Evolutionary conservation across 2,888 invertebrate species (phyloP), one percentile per base, ranked within the genome.

Genomic region (Galerucella pusilla): DNA sequence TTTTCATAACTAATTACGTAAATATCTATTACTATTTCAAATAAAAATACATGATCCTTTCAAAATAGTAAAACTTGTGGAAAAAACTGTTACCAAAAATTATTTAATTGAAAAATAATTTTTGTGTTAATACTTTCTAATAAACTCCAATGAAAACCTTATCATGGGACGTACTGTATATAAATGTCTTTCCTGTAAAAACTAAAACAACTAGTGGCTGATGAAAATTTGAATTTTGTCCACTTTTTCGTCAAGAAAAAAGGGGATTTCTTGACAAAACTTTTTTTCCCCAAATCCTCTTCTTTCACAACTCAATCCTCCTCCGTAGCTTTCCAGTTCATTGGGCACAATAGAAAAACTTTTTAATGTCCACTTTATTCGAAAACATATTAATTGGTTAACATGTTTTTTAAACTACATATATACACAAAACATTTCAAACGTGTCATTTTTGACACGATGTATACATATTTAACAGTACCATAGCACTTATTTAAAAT

Each of bases 161-260:
- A 11, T 57, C 57, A 16, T 10, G 16, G 20, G 11, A 57, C 57
- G 10, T 61, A 35, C 35, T 61, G 61, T 61, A 35, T 35, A 28
- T n/a, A 28, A 61, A n/a, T 28, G 61, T 35, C 61, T 61, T 42
- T 5, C 14, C 12, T 28, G 11, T 49, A 49, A 14, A 49, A 49
- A 49, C 14, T 49, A 7, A 5, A 42, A 42, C 35, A 6, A 20
- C 57, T 6, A 57, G 20, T 10, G 10, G 57, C 16, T 57, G 57
- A 57, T 20, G 16, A 65, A 45, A 64, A 71, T 71, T 71, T 64
- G 71, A 71, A 71, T 63, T 71, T 71, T 71, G 71, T 71, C 71
- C 71, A 71, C 71, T 54, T 16, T 69, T 60, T 57, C n/a, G 57
- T 57, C 57, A 20, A 57, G 57, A 49, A 64, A 49, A 64, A 70